Evolutionary conservation across 2,888 invertebrate species (phyloP).

Genomic region (Gasteruption jaculator): DNA sequence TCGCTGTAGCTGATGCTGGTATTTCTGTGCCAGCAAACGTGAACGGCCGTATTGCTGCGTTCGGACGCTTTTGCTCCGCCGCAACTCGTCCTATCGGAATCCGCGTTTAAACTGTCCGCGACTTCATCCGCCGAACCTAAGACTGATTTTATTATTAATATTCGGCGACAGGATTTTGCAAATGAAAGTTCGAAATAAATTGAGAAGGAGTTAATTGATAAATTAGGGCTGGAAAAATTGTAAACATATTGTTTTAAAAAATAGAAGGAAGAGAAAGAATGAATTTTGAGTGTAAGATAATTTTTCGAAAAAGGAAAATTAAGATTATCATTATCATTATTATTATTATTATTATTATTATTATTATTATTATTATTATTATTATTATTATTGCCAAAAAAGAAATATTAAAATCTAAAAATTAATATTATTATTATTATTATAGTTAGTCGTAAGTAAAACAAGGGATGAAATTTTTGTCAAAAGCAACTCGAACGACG

Average conservation of each 20-base stretch:
- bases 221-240: neutral
- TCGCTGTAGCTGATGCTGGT: conserved; percentile 76
- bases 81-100: conserved; percentile 54
- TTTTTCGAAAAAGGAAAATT: neutral
- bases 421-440: too few species aligned
- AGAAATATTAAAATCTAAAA: too few species aligned
- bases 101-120: conserved; percentile 60
- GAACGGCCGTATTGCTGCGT: conserved; percentile 78
- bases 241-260: neutral
- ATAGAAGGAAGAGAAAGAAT: too few species aligned
- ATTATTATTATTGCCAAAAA: too few species aligned
- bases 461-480: neutral
- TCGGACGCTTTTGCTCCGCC: conserved; percentile 58
- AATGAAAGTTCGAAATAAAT: conserved; percentile 6
- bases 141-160: conserved; percentile 26
- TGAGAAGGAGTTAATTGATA: conserved; percentile 4
- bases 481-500: too few species aligned
- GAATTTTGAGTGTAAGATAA: too few species aligned
- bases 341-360: too few species aligned
- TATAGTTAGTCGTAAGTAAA: conserved; percentile 4
- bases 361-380: too few species aligned
- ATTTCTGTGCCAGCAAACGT: conserved; percentile 97
- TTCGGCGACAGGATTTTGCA: conserved; percentile 12
- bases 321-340: neutral
- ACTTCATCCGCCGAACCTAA: conserved; percentile 72